Evolutionary conservation across 1,140 invertebrate species (phyloP), one percentile per base, ranked within the genome.

Genomic region (Melanaphis sacchari): DNA sequence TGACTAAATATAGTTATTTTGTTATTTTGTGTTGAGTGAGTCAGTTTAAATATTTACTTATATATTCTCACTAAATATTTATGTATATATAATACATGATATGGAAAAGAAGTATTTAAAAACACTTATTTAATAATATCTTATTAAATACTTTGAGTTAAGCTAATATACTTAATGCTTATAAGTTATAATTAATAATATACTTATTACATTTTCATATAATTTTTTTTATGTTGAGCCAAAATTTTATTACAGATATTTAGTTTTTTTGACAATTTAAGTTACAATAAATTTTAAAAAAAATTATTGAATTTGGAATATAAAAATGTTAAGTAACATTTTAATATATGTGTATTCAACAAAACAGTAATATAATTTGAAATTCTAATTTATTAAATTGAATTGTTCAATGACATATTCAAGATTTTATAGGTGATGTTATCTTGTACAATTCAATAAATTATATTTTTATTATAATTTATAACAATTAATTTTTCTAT

Each of bases 21-120:
- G 87, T 66, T 41, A 90, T 90, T 90, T 66, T 59, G 31, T 89
- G 31, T 89, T 89, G 18, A 52, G 22, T 8, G n/a, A 26, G 1
- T 24, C 59, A 90, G 89, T 90, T 90, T 41, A 41, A 41, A 66
- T 90, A 52, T 59, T 54, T 40, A 54, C 36, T 89, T 24, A 54
- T 9, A 40, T 54, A 40, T 89, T 54, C 46, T 89, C 26, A 26
- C 18, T 46, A 46, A 89, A 36, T 38, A 52, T 26, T 31, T 26
- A 85, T 26, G 24, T 41, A 43, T 46, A 18, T 22, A 49, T n/a
- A 46, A 46, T 46, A 46, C 18, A n/a, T 49, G 21, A 3, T 87
- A 46, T 49, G 31, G 4, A 31, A 46, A 22, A 38, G 49, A 41
- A 36, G 31, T 43, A 43, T 46, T 87, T 22, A 18, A 41, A 40